Conservation (phyloP, 2,888 invertebrate genomes). For the Tryphoninae sp. region DNA sequence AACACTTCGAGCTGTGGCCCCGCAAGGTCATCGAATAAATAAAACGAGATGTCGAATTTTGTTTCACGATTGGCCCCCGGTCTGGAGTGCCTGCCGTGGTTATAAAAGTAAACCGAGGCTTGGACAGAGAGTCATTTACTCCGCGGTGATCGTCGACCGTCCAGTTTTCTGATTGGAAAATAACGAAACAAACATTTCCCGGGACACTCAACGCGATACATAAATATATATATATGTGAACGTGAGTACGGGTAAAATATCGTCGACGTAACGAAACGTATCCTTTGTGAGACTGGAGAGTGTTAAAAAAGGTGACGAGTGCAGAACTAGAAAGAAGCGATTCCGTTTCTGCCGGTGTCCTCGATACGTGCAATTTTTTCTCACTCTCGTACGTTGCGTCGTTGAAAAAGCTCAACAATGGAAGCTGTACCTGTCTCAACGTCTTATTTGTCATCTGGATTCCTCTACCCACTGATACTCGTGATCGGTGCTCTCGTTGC, state of each 20-base stretch:
- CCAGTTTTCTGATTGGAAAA: not conserved
- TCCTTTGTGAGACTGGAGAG: conserved; percentile 33
- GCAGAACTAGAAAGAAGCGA: conserved; percentile 20
- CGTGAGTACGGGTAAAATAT: too few relatives aligned
- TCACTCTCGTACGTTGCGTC: conserved; percentile 9
- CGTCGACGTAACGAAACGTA: not conserved
- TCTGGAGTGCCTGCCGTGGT: conserved; percentile 50
- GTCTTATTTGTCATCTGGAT: conserved; percentile 68
- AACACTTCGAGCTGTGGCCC: conserved; percentile 62
- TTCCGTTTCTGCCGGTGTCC: conserved; percentile 21
- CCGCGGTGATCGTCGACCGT: conserved; percentile 21
- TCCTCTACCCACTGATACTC: conserved; percentile 75
- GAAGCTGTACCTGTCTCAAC: conserved; percentile 69
- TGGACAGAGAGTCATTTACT: conserved; percentile 53
- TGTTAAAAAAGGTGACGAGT: conserved; percentile 13
- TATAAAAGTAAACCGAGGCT: conserved; percentile 69
- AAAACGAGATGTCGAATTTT: conserved; percentile 66
- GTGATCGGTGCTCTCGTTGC: conserved; percentile 72
- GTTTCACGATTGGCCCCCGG: not conserved
- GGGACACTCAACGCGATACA: too few relatives aligned
- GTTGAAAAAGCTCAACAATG: conserved; percentile 66
- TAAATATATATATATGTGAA: too few relatives aligned
- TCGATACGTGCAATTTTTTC: conserved; percentile 21
- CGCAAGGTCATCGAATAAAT: conserved; percentile 72
- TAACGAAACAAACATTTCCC: conserved; percentile 5